Percentiles rank a stretch among this genome's conserved stretches.
Evolutionary conservation across 2,888 invertebrate genomes (phyloP).

Genomic region (Apeira syringaria): DNA sequence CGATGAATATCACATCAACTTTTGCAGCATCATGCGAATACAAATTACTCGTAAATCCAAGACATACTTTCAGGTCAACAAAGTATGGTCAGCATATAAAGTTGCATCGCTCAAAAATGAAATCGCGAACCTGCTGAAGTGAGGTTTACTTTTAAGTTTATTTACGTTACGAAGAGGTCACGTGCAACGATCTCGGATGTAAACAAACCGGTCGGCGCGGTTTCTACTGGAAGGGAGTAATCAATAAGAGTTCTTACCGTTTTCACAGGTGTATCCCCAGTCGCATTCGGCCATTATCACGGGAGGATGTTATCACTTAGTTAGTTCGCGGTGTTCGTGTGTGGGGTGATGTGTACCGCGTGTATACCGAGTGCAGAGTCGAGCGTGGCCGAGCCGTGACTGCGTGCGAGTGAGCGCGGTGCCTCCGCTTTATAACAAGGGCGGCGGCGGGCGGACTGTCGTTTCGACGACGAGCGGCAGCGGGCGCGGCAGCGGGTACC

Average conservation of each 20-base stretch:
- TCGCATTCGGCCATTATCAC: conserved; percentile 70
- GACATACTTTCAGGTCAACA: no score
- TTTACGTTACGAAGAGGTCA: conserved; percentile 59
- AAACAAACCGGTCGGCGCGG: conserved; percentile 74
- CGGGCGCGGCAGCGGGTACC: conserved; percentile 46
- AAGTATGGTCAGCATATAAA: not conserved
- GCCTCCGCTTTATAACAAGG: conserved; percentile 66
- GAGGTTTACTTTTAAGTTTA: conserved; percentile 38
- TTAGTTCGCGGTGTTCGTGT: conserved; percentile 35
- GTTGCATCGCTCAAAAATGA: conserved; percentile 19
- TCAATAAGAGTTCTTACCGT: conserved; percentile 72
- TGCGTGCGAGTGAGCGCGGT: conserved; percentile 69
- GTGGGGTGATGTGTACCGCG: conserved; percentile 41
- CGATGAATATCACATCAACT: no score
- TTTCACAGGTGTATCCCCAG: conserved; percentile 85
- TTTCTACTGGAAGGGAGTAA: conserved; percentile 12
- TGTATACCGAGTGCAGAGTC: conserved; percentile 62
- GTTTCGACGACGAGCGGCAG: conserved; percentile 37
- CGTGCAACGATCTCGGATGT: conserved; percentile 62
- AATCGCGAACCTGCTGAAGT: conserved; percentile 26
- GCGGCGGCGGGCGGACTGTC: conserved; percentile 37
- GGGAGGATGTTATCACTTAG: conserved; percentile 43
- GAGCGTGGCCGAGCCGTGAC: conserved; percentile 70
- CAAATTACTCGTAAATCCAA: no score
- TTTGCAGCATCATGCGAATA: no score